Conservation (phyloP, 2,888 invertebrate genomes). For the Brenthis ino region DNA sequence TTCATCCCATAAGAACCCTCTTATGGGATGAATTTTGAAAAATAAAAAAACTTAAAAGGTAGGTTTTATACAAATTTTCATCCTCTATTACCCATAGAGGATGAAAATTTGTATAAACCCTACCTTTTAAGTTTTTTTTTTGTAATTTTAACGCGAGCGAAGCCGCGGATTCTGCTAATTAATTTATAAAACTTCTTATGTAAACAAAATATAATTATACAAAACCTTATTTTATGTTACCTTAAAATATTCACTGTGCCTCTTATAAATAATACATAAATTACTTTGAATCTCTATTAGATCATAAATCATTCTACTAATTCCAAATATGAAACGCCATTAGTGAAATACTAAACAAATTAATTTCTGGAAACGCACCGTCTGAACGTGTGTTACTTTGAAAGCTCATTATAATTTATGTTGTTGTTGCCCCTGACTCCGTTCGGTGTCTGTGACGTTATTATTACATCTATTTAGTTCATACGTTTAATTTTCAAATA, state of each 20-base stretch:
- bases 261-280: not conserved
- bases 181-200: no score
- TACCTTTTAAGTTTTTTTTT: no score
- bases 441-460: constrained; percentile 4
- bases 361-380: constrained; percentile 32
- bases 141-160: no score
- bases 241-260: not conserved
- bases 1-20: no score
- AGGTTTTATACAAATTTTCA: no score
- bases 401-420: constrained; percentile 20
- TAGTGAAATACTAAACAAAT: constrained; percentile 37
- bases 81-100: no score
- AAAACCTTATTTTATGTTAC: not conserved
- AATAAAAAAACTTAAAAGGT: no score
- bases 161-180: no score
- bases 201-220: not conserved
- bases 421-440: constrained; percentile 17
- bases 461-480: not conserved
- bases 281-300: constrained; percentile 8
- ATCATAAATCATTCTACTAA: constrained; percentile 35
- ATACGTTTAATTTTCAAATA: not conserved
- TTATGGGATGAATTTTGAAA: no score
- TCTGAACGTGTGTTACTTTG: constrained; percentile 15
- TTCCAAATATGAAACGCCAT: constrained; percentile 37
- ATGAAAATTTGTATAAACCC: no score